These are phyloP conservation scores for Apamea monoglypha DNA, from an alignment of 2,888 invertebrate genomes.

Conservation along the genomic window DNA sequence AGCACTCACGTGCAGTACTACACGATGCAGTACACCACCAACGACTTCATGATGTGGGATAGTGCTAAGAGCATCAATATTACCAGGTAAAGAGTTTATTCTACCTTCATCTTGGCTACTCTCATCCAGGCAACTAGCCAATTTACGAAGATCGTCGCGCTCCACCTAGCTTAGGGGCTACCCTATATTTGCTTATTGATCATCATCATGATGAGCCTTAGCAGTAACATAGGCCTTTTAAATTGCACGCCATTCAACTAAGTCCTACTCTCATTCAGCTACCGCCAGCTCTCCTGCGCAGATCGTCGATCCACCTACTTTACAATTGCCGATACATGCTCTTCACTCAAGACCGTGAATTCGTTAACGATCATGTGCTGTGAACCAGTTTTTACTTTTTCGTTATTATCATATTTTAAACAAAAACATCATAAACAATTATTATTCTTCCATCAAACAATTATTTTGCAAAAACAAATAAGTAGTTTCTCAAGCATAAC, in stretches of 20 bases:
- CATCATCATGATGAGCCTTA: background rate
- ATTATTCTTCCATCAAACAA: background rate
- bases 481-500: background rate
- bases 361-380: background rate
- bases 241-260: background rate
- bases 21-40: slow-evolving; percentile 83
- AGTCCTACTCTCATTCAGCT: background rate
- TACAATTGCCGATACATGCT: background rate
- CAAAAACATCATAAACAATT: background rate
- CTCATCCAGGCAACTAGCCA: background rate
- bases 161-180: background rate
- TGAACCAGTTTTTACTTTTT: background rate
- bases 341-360: background rate
- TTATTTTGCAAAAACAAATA: background rate
- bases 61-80: slow-evolving; percentile 83
- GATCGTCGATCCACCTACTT: background rate
- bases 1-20: slow-evolving; percentile 85
- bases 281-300: background rate
- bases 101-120: background rate
- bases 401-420: background rate
- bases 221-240: background rate
- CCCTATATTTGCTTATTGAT: background rate
- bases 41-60: slow-evolving; percentile 85
- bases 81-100: slow-evolving; percentile 76
- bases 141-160: too few relatives aligned